Evolutionary conservation across 2,888 invertebrate genomes (phyloP), one percentile per base, ranked within the genome.

Genomic region (Ophion ventricosus): DNA sequence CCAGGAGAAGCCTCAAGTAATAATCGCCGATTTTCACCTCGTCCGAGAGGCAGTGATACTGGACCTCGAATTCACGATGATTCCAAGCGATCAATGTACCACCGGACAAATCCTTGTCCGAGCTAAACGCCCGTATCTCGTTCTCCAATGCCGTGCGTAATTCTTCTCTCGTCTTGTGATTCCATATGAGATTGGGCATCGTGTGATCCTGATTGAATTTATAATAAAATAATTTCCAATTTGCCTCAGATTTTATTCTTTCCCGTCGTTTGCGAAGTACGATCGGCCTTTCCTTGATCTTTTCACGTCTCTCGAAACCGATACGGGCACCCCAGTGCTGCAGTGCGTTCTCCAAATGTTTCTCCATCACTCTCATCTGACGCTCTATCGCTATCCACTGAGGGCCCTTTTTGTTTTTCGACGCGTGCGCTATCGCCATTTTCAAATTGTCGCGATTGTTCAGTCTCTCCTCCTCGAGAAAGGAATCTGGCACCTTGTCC

Each of bases 1-100:
- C 99, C 77, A 99, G 94, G 87, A 99, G 95, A 90, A 99, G 95
- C 88, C 99, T 95, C 87, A 99, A 95, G 93, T 99, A 99, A 94
- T 99, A 99, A 93, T 99, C 99, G 20, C 99, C 99, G 89, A 99
- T 99, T 94, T 98, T 98, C 87, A 99, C 98, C 94, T 99, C 99
- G 89, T 99, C 98, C 80, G 97, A 96, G 86, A 99, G 95, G 91
- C 99, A 98, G 91, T 97, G 96, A 94, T 99, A 99, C 90, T 96
- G 96, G 17, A 99, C 96, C 94, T 99, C 98, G 92, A 99, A 98
- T 94, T 99, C 99, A 59, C 97, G 96, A 94, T 99, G 98, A 94
- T 99, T 99, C 99, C 99, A 99, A 0, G 99, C 98, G 0, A 98
- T 97, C 35, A 97, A 94, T 73, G 95, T 95, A 67, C 93, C 95